Percentiles rank a stretch among this genome's conserved stretches.
phyloP scores from a whole-genome alignment of 2,113 vertebrate genomes.

The Labeo catla region DNA sequence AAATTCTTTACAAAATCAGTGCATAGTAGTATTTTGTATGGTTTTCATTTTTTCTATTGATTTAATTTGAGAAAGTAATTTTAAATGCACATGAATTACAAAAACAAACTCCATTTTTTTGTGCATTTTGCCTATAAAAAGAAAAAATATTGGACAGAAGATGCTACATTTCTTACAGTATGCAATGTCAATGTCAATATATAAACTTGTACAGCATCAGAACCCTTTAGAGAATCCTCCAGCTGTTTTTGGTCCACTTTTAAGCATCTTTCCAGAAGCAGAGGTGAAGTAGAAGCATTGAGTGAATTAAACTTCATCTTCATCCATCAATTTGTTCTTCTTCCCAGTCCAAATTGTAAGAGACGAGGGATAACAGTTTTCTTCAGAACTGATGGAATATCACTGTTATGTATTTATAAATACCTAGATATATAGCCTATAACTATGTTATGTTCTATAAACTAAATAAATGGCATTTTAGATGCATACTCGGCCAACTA shows the following conservation, averaged over 20 bases:
- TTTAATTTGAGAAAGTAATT: too few relatives aligned
- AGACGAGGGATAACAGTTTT: not conserved
- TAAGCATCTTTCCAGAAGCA: not conserved
- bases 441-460: not conserved
- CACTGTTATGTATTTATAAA: not conserved
- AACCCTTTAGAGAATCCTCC: not conserved
- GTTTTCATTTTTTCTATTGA: not conserved
- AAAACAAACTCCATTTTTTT: not conserved
- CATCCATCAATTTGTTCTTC: constrained; percentile 10
- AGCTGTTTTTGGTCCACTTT: not conserved
- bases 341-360: not conserved
- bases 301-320: not conserved
- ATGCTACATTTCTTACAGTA: not conserved
- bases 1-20: not conserved
- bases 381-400: not conserved
- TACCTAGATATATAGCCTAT: not conserved
- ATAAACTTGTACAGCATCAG: not conserved
- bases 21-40: not conserved
- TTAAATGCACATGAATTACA: not conserved
- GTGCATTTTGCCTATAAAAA: not conserved
- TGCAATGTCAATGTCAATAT: not conserved
- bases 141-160: not conserved
- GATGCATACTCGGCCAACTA: not conserved
- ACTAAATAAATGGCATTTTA: not conserved
- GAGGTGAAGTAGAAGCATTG: not conserved